Base-by-base conservation (phyloP, 2,888 invertebrate genomes). In the Stictocephala bisonia region DNA sequence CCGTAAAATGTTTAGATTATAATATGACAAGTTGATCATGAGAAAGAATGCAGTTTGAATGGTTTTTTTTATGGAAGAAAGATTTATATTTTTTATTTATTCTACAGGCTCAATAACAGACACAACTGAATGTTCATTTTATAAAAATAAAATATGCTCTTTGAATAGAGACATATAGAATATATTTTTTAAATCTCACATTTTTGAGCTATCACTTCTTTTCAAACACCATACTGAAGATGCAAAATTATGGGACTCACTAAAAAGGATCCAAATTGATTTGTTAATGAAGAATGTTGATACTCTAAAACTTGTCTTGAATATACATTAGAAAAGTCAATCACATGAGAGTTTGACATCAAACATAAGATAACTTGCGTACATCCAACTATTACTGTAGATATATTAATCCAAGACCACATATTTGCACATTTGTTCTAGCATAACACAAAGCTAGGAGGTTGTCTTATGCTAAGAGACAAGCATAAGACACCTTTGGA, bases 101-200 rank as follows among this genome's bases (percentile, higher is more conserved):
- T n/a, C n/a, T n/a, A n/a, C n/a, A n/a, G 80, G 58, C 20, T 68
- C 48, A 20, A 84, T 64, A 13, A 84, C 84, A 66, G 80, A 80
- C 15, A 81, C 56, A 9, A 82, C 70, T 69, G 84, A 85, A 20
- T 79, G 73, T 11, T 79, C 70, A 29, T 79, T 77, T 27, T 82
- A 78, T 27, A 84, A 77, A 78, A 85, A 84, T 6, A 85, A 78
- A 79, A 85, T 86, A 15, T 82, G 79, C 44, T 82, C 77, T 6
- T 80, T 73, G 27, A 73, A 58, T 3, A 74, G 35, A 22, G 83
- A 79, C n/a, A 81, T 73, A 76, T 83, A 85, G 78, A 84, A 85
- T 22, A 86, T 75, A 78, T 86, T 85, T 31, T 79, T 74, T 78
- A 86, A 85, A 15, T 78, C 80, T 75, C 86, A 86, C 7, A 74